A percentile compares a stretch with the other conserved stretches of the same genome.
These are phyloP conservation scores for Agrochola macilenta DNA, from an alignment of 2,888 invertebrate species.

Conservation along the genomic window DNA sequence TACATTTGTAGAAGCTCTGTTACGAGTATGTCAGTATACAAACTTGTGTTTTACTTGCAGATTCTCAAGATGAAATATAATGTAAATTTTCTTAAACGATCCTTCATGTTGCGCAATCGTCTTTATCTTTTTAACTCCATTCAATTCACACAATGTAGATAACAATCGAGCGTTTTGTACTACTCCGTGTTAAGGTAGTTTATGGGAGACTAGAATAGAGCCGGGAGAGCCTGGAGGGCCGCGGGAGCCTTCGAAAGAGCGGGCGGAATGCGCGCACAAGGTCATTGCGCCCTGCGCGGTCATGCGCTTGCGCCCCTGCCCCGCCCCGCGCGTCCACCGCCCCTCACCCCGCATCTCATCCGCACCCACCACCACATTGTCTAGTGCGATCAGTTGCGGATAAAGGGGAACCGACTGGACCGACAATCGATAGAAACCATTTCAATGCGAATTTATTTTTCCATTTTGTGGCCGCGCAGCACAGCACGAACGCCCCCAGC, in stretches of 20 bases:
- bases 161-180: constrained; percentile 67
- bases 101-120: constrained; percentile 44
- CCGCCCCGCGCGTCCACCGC: constrained; percentile 68
- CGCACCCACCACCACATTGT: constrained; percentile 82
- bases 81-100: constrained; percentile 42
- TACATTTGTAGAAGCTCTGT: constrained; percentile 64
- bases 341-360: constrained; percentile 71
- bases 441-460: constrained; percentile 86
- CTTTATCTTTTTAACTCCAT: constrained; percentile 66
- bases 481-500: constrained; percentile 83
- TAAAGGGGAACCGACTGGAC: constrained; percentile 86
- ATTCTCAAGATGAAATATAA: constrained; percentile 43
- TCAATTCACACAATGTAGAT: constrained; percentile 72
- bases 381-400: constrained; percentile 88
- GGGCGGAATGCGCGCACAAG: constrained; percentile 89
- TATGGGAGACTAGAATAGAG: constrained; percentile 80
- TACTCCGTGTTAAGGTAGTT: constrained; percentile 69
- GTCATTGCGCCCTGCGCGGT: constrained; percentile 91
- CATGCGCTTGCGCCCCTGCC: constrained; percentile 85
- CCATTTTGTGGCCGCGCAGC: constrained; percentile 78
- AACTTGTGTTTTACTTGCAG: constrained; percentile 28
- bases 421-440: constrained; percentile 85
- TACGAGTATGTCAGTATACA: constrained; percentile 46
- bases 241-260: constrained; percentile 84
- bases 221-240: constrained; percentile 79